These are phyloP conservation scores for Coturnix japonica DNA, from an alignment of 2,113 vertebrate species.

Conservation along the genomic window DNA sequence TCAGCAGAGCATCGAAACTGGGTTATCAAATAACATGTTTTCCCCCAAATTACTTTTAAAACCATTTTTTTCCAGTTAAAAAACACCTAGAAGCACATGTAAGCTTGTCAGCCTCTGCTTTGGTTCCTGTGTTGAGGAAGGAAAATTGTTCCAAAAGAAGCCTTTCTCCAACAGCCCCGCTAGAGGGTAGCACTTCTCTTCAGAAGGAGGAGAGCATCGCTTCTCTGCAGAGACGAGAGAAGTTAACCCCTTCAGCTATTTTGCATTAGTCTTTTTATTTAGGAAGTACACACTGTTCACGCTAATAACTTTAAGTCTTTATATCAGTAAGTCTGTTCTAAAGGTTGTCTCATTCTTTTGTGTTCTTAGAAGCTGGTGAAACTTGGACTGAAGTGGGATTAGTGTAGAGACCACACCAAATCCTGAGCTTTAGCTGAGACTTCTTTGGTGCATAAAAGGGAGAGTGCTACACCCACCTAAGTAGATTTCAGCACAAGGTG, in stretches of 20 bases:
- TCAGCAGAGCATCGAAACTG: neutral
- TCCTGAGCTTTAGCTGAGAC: neutral
- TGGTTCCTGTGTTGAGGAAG: neutral
- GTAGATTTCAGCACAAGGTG: neutral
- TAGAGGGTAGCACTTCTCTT: slow-evolving; percentile 62
- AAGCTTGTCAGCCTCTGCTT: neutral
- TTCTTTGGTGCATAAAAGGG: accelerated
- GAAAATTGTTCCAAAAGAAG: neutral
- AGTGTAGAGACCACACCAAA: neutral
- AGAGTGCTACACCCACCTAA: neutral
- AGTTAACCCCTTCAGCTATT: neutral
- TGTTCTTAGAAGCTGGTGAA: neutral
- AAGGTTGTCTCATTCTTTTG: neutral
- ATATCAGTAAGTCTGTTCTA: neutral
- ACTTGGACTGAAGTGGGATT: neutral
- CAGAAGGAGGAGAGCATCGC: neutral
- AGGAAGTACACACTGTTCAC: neutral
- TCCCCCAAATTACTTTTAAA: neutral
- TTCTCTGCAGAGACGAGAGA: neutral
- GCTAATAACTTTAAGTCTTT: neutral
- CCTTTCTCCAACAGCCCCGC: neutral
- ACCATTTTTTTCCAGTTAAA: too few species aligned
- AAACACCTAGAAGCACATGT: accelerated
- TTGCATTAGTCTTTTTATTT: neutral
- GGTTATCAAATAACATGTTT: neutral